Conservation (phyloP, 2,888 invertebrate species). For the Formica aserva region DNA sequence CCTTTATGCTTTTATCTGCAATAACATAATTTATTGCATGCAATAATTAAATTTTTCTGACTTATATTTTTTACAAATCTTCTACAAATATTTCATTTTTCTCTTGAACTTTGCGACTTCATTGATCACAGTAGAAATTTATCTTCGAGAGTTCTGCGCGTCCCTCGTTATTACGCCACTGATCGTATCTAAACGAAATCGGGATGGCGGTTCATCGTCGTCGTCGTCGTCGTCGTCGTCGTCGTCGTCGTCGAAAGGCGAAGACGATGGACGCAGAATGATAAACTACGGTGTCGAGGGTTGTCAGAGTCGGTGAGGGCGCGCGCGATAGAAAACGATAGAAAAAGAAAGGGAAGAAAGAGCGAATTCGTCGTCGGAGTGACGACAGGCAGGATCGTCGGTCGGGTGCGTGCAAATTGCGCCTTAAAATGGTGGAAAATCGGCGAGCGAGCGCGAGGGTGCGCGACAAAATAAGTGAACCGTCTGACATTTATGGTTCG, state of each 20-base stretch:
- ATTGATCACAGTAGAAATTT: conserved; percentile 13
- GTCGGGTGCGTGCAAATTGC: conserved; percentile 62
- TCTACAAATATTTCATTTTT: background rate
- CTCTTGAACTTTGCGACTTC: background rate
- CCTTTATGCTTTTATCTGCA: background rate
- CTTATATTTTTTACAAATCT: background rate
- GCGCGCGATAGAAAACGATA: conserved; percentile 50
- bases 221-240: background rate
- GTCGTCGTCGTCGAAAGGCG: conserved; percentile 18
- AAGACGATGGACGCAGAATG: conserved; percentile 50
- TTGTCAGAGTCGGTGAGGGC: conserved; percentile 46
- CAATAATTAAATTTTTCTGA: background rate
- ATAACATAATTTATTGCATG: background rate
- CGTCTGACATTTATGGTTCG: conserved; percentile 49
- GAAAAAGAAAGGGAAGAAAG: conserved; percentile 51
- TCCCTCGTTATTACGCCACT: conserved; percentile 46
- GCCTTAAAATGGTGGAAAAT: conserved; percentile 72
- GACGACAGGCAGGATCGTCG: conserved; percentile 39
- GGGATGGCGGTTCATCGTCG: conserved; percentile 11
- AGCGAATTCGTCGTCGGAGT: conserved; percentile 47
- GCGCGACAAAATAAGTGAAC: conserved; percentile 52
- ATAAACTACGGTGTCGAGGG: conserved; percentile 58
- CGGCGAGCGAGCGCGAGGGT: conserved; percentile 54
- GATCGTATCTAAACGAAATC: conserved; percentile 38
- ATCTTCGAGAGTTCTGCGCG: conserved; percentile 2